phyloP scores from a whole-genome alignment of 37 sponge, comb jelly and placozoan genomes.

The Axinella damicornis region DNA sequence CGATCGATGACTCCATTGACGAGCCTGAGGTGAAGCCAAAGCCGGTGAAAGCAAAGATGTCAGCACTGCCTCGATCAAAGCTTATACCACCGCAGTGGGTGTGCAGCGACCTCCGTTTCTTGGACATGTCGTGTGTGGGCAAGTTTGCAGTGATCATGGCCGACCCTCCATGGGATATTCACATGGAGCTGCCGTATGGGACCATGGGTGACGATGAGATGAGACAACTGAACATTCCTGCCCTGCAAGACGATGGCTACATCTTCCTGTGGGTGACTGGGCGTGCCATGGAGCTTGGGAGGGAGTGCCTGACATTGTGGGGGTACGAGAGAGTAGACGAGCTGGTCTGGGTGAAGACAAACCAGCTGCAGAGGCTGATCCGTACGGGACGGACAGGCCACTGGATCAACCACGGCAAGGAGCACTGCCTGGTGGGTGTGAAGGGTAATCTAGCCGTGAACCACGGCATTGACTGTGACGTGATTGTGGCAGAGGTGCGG shows the following conservation, averaged over 20 bases:
- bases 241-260: slow-evolving; percentile 92
- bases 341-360: slow-evolving; percentile 97
- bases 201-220: slow-evolving; percentile 98
- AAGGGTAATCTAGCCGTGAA: slow-evolving; percentile 87
- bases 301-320: slow-evolving; percentile 94
- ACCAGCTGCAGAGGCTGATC: slow-evolving; percentile 96
- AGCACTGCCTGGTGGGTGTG: slow-evolving; percentile 96
- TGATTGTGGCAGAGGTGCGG: slow-evolving; percentile 93
- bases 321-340: slow-evolving; percentile 94
- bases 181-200: slow-evolving; percentile 99
- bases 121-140: slow-evolving; percentile 78
- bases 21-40: slow-evolving; percentile 29
- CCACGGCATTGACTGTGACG: slow-evolving; percentile 90
- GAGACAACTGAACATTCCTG: slow-evolving; percentile 87
- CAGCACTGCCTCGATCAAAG: slow-evolving; percentile 33
- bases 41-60: background rate
- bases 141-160: slow-evolving; percentile 98
- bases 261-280: slow-evolving; percentile 99
- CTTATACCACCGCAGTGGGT: slow-evolving; percentile 91
- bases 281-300: slow-evolving; percentile 95
- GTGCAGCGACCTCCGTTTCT: slow-evolving; percentile 84
- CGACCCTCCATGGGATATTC: slow-evolving; percentile 99
- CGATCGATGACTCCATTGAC: slow-evolving; percentile 75
- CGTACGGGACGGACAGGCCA: slow-evolving; percentile 97
- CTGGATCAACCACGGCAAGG: slow-evolving; percentile 99